phyloP scores from a whole-genome alignment of 2,113 vertebrate species.

The Psilopsiagon aurifrons region DNA sequence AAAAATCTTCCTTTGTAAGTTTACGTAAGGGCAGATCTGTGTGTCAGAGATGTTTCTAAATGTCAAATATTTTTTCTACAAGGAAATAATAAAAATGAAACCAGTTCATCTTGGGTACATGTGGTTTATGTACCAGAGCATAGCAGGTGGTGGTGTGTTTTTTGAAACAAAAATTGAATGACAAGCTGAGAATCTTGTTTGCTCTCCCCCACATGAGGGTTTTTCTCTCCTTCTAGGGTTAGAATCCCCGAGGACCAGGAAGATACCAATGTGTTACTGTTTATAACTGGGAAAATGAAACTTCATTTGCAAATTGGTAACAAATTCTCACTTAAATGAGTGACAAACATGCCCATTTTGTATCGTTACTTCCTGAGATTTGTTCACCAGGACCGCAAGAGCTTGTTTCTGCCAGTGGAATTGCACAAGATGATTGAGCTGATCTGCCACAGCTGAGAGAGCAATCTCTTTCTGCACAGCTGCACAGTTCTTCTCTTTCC shows the following conservation, averaged over 20 bases:
- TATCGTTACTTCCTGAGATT: not conserved
- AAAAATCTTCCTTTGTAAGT: not conserved
- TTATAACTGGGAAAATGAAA: not conserved
- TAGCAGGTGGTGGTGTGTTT: not conserved
- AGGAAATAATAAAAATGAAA: not conserved
- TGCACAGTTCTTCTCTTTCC: not conserved
- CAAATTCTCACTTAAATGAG: not conserved
- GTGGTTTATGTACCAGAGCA: not conserved
- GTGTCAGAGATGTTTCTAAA: not conserved
- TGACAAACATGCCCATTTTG: not conserved
- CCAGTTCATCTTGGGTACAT: not conserved
- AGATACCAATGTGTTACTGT: not conserved
- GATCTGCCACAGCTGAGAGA: not conserved
- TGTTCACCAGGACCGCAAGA: not conserved
- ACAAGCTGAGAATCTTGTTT: not conserved
- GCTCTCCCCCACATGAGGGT: not conserved
- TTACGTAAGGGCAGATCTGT: not conserved
- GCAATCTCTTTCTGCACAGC: not conserved
- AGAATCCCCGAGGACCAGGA: not conserved
- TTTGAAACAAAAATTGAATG: not conserved
- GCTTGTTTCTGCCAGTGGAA: not conserved
- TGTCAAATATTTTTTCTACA: not conserved
- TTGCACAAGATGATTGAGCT: not conserved
- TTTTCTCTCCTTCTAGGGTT: not conserved
- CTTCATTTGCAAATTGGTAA: not conserved